Evolutionary conservation across 2,888 invertebrate species (phyloP), one percentile per base, ranked within the genome.

Genomic region (Dione vanillae): DNA sequence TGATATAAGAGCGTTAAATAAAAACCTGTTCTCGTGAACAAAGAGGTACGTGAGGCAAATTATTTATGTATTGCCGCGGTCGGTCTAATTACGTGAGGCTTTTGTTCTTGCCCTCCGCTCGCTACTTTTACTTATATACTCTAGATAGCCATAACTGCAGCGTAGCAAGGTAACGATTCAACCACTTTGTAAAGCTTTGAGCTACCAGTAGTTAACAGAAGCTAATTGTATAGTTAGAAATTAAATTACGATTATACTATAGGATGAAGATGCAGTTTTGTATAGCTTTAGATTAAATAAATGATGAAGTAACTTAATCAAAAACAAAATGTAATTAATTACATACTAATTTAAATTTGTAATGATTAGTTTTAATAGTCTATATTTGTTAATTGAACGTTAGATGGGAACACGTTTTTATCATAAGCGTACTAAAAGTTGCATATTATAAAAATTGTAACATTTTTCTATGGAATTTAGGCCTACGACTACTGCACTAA

Each of bases 1-100:
- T 87, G 85, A 88, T 90, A 89, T 87, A 88, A 88, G 85, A 87
- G 86, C 84, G 85, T 90, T 90, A 90, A 90, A 92, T 91, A 91
- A 90, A 91, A 91, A 89, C 86, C 88, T 87, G 90, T 87, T 85
- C 83, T 82, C 80, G 74, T 75, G 88, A 90, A 91, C 91, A 92
- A 92, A 92, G 90, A 84, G 87, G 86, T 87, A 92, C 92, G 91
- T 92, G 92, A 87, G 88, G 89, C 89, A 92, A 92, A 92, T 92
- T 92, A 92, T 91, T 92, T 91, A 92, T 92, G 92, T 92, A 92
- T 92, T 88, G 89, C 91, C 83, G 86, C 85, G 91, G 91, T 86
- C 88, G 90, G 84, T 90, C 91, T 92, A 92, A 92, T 92, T 92
- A 93, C 90, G 87, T 85, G 83, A 86, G 88, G 85, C 92, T 90